Percentiles rank a stretch among this genome's conserved stretches.
Evolutionary conservation across 1,140 invertebrate species (phyloP).

Genomic region (Pectinophora gossypiella): DNA sequence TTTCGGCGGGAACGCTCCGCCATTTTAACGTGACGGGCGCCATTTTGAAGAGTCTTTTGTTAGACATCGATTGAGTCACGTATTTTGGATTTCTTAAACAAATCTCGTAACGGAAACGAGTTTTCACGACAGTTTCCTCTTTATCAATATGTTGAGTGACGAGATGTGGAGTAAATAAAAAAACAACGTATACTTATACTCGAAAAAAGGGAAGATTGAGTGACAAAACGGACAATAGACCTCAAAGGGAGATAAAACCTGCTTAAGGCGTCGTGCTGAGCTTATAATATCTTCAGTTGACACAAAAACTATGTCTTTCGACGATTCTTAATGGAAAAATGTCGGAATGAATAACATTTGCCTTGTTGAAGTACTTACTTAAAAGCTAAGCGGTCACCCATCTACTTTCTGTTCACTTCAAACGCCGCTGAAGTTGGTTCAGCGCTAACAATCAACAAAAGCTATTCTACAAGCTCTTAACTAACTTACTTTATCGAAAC

Average conservation of each 20-base stretch:
- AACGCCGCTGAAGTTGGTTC: too few relatives aligned
- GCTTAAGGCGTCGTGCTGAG: neutral
- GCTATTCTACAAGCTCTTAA: too few relatives aligned
- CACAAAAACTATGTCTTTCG: too few relatives aligned
- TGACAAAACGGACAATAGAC: neutral
- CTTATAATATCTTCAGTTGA: too few relatives aligned
- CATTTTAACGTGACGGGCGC: conserved; percentile 41
- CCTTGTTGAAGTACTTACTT: too few relatives aligned
- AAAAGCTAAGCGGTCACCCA: too few relatives aligned
- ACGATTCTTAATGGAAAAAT: too few relatives aligned
- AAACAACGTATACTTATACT: neutral
- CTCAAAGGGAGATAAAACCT: neutral
- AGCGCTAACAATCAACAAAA: too few relatives aligned
- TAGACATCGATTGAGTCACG: conserved; percentile 47
- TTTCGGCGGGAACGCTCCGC: conserved; percentile 20
- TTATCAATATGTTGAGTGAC: conserved; percentile 1
- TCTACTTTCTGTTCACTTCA: too few relatives aligned
- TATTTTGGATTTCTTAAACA: conserved; percentile 47
- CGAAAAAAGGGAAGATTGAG: too few relatives aligned
- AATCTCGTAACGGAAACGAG: conserved; percentile 25
- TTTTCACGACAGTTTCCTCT: neutral
- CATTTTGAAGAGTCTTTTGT: conserved; percentile 45
- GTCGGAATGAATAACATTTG: too few relatives aligned
- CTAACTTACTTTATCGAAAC: too few relatives aligned
- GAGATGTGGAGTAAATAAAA: neutral